Base-by-base conservation (phyloP, 1,140 invertebrate species). In the Cheumatopsyche charites region DNA sequence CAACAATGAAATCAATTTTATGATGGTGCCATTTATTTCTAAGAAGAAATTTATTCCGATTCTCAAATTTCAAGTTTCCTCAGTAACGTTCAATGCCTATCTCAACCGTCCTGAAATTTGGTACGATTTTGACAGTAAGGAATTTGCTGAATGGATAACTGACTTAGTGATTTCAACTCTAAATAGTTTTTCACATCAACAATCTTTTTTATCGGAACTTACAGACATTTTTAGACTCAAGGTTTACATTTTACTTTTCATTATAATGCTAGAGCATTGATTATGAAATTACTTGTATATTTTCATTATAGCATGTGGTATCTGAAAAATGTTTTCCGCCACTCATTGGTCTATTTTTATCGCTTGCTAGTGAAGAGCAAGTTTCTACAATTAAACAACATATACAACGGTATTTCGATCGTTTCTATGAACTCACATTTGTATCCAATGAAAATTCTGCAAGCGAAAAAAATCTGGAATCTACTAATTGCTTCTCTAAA, bases 321-420 rank as follows among this genome's bases (percentile, higher is more conserved):
- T 79, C 78, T 66, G 73, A 72, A 62, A 78, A 79, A 67, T 78
- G 83, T 45, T 71, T 84, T 45, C 80, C 82, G 15, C 67, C 80
- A 0, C 41, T 84, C 3, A 75, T 83, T 15, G 82, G 82, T 0
- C 52, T 83, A 26, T 23, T 83, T 69, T 70, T 83, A 13, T 71
- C 78, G 42, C 77, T 75, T 52, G 77, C 79, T 12, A 68, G 77
- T 9, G 78, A 81, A 29, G 71, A 75, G 7, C 77, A 81, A 17
- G 63, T 79, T 1, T 45, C 71, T 55, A 71, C 73, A 1, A 69
- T 84, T 13, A 72, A 77, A 0, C 72, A 75, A 17, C 79, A 82
- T 69, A 78, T 84, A 41, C 81, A 83, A 47, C 74, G 70, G 6
- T 80, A 82, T 42, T 76, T 82, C 81, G 45, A 78, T 75, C 36